phyloP scores from a whole-genome alignment of 2,797 vertebrate species.

The Oceanodroma leucorhoa region DNA sequence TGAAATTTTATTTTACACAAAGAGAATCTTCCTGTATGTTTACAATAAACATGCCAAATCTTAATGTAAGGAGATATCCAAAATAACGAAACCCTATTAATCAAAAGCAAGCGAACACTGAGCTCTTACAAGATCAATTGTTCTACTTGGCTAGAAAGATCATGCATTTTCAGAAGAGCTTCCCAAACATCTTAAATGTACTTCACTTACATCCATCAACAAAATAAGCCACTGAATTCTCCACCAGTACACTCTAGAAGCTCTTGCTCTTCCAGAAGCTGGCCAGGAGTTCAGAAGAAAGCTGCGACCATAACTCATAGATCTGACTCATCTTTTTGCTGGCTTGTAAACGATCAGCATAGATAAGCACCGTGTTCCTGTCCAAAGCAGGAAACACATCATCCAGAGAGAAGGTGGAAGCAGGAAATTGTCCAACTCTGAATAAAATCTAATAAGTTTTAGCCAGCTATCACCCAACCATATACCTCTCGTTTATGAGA shows the following conservation, averaged over 20 bases:
- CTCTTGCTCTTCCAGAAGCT: background rate
- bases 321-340: background rate
- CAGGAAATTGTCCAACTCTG: background rate
- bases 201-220: background rate
- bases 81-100: background rate
- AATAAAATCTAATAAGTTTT: background rate
- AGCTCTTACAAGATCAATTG: background rate
- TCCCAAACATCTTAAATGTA: background rate
- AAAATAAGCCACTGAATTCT: background rate
- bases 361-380: background rate
- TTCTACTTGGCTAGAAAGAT: background rate
- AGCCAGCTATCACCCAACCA: background rate
- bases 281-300: background rate
- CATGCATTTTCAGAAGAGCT: background rate
- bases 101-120: fast-evolving
- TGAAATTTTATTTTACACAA: background rate
- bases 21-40: background rate
- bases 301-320: background rate
- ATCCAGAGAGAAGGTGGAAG: background rate
- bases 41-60: background rate
- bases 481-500: background rate
- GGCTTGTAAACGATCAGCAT: background rate
- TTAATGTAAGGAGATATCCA: background rate
- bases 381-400: background rate
- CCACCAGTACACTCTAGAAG: background rate